phyloP scores from a whole-genome alignment of 2,888 invertebrate species.

The Drosophila helvetica region DNA sequence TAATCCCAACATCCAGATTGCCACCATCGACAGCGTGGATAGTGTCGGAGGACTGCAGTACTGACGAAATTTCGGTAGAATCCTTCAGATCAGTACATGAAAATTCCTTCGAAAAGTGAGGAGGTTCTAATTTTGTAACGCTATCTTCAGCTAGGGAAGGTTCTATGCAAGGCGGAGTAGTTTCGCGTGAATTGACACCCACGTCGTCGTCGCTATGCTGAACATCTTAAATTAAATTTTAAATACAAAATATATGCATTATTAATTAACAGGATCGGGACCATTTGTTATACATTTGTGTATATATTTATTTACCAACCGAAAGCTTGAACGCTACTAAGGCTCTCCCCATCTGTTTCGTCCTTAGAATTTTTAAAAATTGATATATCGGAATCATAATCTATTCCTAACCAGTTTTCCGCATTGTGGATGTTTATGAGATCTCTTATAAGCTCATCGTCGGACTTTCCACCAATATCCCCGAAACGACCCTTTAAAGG shows the following conservation, averaged over 20 bases:
- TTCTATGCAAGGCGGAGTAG: conserved; percentile 88
- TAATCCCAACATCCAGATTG: conserved; percentile 29
- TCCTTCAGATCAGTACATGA: conserved; percentile 45
- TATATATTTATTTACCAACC: conserved; percentile 40
- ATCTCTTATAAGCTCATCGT: conserved; percentile 94
- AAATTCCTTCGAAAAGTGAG: conserved; percentile 35
- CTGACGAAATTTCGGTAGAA: conserved; percentile 18
- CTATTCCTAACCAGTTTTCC: conserved; percentile 96
- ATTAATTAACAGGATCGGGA: background rate
- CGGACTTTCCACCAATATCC: conserved; percentile 93
- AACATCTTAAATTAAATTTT: conserved; percentile 40
- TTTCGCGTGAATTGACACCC: conserved; percentile 88
- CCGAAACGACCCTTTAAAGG: conserved; percentile 95
- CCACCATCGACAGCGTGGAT: conserved; percentile 88
- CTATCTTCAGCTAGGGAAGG: conserved; percentile 83
- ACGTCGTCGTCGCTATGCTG: conserved; percentile 87
- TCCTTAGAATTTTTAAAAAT: conserved; percentile 90
- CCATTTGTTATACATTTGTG: background rate
- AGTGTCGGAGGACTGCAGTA: conserved; percentile 82
- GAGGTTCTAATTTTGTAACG: conserved; percentile 33
- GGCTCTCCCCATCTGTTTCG: conserved; percentile 85
- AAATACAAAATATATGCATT: background rate
- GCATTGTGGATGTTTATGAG: conserved; percentile 96
- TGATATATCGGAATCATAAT: conserved; percentile 92
- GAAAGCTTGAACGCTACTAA: conserved; percentile 68